Evolutionary conservation across 2,888 invertebrate genomes (phyloP).

Genomic region (Heliconius ethilla): DNA sequence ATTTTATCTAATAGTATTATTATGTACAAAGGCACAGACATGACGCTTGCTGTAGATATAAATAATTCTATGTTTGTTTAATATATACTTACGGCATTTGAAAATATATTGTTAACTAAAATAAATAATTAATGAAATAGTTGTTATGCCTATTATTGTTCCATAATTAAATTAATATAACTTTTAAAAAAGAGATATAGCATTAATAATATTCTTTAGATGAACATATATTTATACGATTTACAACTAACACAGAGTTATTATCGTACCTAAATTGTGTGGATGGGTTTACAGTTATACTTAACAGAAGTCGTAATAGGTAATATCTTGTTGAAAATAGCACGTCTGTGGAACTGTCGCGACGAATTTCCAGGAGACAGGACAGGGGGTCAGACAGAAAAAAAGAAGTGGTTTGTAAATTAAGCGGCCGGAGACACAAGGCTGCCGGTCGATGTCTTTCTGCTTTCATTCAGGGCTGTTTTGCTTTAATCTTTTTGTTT

Average conservation of each 20-base stretch:
- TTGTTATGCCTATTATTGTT: neutral
- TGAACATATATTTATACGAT: conserved; percentile 5
- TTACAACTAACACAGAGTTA: conserved; percentile 1
- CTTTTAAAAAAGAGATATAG: neutral
- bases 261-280: conserved; percentile 37
- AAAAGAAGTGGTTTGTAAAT: conserved; percentile 63
- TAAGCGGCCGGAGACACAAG: conserved; percentile 54
- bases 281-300: conserved; percentile 34
- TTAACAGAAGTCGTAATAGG: conserved; percentile 49
- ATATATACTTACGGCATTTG: neutral
- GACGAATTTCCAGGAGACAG: conserved; percentile 72
- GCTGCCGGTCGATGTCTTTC: conserved; percentile 46
- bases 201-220: neutral
- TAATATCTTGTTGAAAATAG: conserved; percentile 63
- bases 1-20: neutral
- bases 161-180: neutral
- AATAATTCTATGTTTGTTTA: neutral
- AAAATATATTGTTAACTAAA: neutral
- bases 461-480: conserved; percentile 58
- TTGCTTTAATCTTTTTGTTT: conserved; percentile 38
- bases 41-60: neutral
- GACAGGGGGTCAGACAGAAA: conserved; percentile 66
- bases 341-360: conserved; percentile 57
- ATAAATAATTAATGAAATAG: neutral
- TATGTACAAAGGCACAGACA: neutral